Conservation (phyloP, 2,797 vertebrate species). For the Pseudochirops cupreus region DNA sequence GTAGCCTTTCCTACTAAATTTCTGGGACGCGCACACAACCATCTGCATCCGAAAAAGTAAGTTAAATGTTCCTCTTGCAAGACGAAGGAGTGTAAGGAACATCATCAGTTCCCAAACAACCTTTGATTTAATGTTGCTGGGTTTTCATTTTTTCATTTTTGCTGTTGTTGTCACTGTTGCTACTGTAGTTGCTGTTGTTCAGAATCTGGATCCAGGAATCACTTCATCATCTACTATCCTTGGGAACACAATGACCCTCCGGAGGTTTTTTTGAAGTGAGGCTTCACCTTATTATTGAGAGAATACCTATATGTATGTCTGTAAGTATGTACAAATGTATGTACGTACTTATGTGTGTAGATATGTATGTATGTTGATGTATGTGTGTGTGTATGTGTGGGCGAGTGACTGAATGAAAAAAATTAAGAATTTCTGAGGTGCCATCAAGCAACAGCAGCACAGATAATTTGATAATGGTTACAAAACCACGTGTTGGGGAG, state of each 20-base stretch:
- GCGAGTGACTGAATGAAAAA: neutral
- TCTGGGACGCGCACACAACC: neutral
- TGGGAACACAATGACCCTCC: neutral
- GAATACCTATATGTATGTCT: neutral
- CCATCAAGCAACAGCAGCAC: neutral
- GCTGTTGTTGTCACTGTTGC: neutral
- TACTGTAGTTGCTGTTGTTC: neutral
- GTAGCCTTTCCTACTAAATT: neutral
- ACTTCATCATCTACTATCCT: neutral
- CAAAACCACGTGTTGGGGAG: neutral
- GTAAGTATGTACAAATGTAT: too few relatives aligned
- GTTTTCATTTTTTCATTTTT: too few relatives aligned
- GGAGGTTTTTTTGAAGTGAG: neutral
- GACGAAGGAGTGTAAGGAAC: neutral
- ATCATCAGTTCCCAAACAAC: neutral
- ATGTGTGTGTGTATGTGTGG: neutral
- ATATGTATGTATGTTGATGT: neutral
- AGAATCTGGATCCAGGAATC: neutral
- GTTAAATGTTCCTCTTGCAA: neutral
- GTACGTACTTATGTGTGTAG: too few relatives aligned
- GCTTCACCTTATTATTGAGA: neutral
- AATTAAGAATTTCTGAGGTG: neutral
- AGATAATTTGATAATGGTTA: neutral
- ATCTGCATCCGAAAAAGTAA: neutral
- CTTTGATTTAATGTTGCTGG: neutral